phyloP scores from a whole-genome alignment of 1,140 invertebrate genomes.

The Oedothorax gibbosus region DNA sequence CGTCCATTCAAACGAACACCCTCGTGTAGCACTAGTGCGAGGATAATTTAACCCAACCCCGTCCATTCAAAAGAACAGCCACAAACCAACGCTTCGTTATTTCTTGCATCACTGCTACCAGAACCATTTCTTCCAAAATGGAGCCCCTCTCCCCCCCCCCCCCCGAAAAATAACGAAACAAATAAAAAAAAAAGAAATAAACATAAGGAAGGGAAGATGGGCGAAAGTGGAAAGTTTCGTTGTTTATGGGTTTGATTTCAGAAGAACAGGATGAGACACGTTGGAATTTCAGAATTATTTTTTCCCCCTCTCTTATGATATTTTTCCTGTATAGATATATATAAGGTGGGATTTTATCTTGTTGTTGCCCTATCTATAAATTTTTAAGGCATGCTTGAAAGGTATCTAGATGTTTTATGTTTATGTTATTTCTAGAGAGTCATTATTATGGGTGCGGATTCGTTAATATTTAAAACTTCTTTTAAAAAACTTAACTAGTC shows the following conservation, averaged over 20 bases:
- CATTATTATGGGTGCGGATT: too few relatives aligned
- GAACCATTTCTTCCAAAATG: slow-evolving; percentile 35
- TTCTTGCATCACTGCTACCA: too few relatives aligned
- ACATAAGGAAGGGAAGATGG: slow-evolving; percentile 12
- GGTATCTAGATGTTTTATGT: neutral
- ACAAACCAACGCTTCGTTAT: too few relatives aligned
- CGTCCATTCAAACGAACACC: too few relatives aligned
- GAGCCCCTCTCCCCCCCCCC: too few relatives aligned
- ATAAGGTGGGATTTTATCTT: slow-evolving; percentile 29
- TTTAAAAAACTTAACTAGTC: too few relatives aligned
- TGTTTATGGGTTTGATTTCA: slow-evolving; percentile 55
- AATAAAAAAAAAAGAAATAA: slow-evolving; percentile 24
- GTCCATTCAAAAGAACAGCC: too few relatives aligned
- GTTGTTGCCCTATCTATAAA: slow-evolving; percentile 26
- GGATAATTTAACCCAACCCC: too few relatives aligned
- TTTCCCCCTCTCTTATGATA: neutral
- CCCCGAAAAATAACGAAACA: neutral
- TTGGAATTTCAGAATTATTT: slow-evolving; percentile 33
- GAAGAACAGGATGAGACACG: slow-evolving; percentile 18
- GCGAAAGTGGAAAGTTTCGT: slow-evolving; percentile 50
- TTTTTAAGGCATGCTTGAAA: slow-evolving; percentile 33
- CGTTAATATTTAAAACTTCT: too few relatives aligned
- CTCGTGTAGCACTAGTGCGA: too few relatives aligned
- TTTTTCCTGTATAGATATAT: too few relatives aligned
- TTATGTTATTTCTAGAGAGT: too few relatives aligned